Evolutionary conservation across 2,113 vertebrate genomes (phyloP), one percentile per base, ranked within the genome.

Genomic region (Myotis brandtii): DNA sequence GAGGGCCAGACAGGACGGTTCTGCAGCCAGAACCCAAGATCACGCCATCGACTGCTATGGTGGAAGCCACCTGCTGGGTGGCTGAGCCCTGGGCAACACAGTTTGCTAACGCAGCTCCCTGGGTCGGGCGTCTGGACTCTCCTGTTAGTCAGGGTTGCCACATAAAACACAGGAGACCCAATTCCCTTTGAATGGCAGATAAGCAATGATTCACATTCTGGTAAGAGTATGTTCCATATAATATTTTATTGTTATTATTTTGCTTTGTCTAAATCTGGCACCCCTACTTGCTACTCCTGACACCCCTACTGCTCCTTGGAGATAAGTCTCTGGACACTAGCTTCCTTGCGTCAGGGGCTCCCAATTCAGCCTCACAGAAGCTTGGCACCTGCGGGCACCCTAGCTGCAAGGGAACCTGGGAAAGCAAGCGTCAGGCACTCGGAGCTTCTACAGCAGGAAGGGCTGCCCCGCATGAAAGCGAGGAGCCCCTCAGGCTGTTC

Each of bases 391-490:
- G 48, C 4, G 0, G 5, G 37, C 5, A 16, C 46, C 25, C 27
- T 37, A 30, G 81, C 56, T 82, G 82, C 67, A 62, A 59, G n/a
- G 67, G 76, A 87, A 46, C 34, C 92, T 72, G 89, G 50, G 77
- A 62, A 70, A 66, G 62, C 18, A 4, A 67, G n/a, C 1, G 6
- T 80, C 93, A 25, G 79, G 37, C 0, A 4, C 67, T 52, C 14
- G 2, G 40, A 23, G 12, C 30, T 52, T 20, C 72, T 56, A 11
- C 13, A 16, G 13, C 2, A 50, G 46, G 18, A 32, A 13, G 16
- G 86, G 8, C 54, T 34, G 52, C 1, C 0, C 23, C 10, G 17
- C 1, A 0, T 2, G 2, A 25, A 2, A 2, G 2, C 9, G 18
- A 1, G 88, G 48, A 32, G 30, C 14, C 37, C 69, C 20, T 3